Conservation (phyloP, 30 jellyfish, hydroid and myxozoan genomes). For the Chrysaora quinquecirrha region DNA sequence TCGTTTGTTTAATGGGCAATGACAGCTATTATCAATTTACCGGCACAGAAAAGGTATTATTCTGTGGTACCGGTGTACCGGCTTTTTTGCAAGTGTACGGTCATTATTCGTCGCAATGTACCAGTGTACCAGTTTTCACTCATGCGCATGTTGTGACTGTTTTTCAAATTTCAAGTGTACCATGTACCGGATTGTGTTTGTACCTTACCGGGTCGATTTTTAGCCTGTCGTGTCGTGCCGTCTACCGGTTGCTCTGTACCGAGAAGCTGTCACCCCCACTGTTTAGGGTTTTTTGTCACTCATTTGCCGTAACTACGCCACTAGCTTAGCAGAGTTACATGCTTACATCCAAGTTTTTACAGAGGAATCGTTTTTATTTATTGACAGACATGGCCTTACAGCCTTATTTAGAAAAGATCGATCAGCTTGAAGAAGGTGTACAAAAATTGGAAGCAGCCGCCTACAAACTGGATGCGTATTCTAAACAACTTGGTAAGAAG, state of each 20-base stretch:
- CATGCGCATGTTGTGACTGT: too few relatives aligned
- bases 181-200: too few relatives aligned
- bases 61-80: background rate
- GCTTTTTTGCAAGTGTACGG: too few relatives aligned
- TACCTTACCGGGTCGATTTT: too few relatives aligned
- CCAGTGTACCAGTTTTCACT: too few relatives aligned
- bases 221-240: background rate
- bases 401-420: constrained; percentile 91
- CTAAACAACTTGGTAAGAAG: constrained; percentile 89
- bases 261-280: too few relatives aligned
- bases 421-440: constrained; percentile 91
- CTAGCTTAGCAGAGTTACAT: background rate
- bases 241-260: too few relatives aligned
- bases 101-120: too few relatives aligned
- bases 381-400: constrained; percentile 71
- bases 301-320: background rate
- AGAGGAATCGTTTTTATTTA: background rate
- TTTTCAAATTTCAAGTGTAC: too few relatives aligned
- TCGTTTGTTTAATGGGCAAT: too few relatives aligned
- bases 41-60: background rate
- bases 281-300: too few relatives aligned
- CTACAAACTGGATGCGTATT: constrained; percentile 75
- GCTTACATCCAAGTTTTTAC: background rate
- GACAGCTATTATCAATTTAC: too few relatives aligned
- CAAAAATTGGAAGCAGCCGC: constrained; percentile 91